Evolutionary conservation across 2,797 vertebrate genomes (phyloP), one percentile per base, ranked within the genome.

Genomic region (Momotus momota): DNA sequence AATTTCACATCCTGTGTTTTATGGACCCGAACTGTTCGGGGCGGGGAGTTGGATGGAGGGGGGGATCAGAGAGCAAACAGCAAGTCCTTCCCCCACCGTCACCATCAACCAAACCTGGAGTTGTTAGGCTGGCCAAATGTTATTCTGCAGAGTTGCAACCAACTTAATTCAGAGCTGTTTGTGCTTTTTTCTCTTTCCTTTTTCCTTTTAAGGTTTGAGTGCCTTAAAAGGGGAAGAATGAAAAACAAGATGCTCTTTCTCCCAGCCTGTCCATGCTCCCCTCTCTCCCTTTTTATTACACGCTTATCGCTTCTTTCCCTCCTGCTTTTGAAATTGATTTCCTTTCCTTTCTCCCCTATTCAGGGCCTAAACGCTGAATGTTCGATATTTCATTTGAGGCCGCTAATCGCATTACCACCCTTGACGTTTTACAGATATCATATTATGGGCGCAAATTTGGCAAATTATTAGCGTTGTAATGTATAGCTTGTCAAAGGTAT

Each of bases 331-430:
- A 98, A 98, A 98, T 98, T 98, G 98, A 98, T 98, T 98, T 98
- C 98, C 98, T 98, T 98, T 98, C 97, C 98, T 98, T 98, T 98
- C 98, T 98, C 97, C 98, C 97, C 98, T 98, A 98, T 98, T 97
- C 98, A 98, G 97, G 96, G 98, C 98, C 98, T 98, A 98, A 98
- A 98, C 97, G 97, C 98, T 98, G 98, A 98, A 98, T 99, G 98
- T 99, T 99, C 98, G 98, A 99, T 99, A 99, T 99, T 99, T 99
- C 98, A 99, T 99, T 98, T 99, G 98, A 99, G 98, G 98, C 98
- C 98, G 98, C 98, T 99, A 99, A 99, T 99, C 98, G 98, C 98
- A 99, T 99, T 99, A 99, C 98, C 98, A 98, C 97, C 97, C 98
- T 98, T 98, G 98, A 98, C 98, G 98, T 98, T 99, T 98, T 98